A percentile compares a stretch with the other conserved stretches of the same genome.
Evolutionary conservation across 64 coral and sea anemone species (phyloP).

Genomic region (Dendronephthya gigantea): DNA sequence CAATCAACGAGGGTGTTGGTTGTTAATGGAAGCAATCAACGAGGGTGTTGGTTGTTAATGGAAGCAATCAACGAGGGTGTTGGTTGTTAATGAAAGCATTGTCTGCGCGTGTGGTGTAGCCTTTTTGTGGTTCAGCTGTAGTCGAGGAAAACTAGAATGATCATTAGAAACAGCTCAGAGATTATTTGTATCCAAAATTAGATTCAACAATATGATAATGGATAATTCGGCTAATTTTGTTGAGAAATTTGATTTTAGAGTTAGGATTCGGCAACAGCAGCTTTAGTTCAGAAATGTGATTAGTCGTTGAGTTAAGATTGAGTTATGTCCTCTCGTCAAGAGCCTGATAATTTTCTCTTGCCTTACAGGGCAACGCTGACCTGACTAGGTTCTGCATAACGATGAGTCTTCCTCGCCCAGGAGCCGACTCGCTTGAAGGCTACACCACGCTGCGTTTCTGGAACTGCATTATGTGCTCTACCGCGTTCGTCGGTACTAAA

Average conservation of each 20-base stretch:
- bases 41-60: too few species aligned
- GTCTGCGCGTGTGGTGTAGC: not conserved
- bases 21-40: too few species aligned
- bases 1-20: too few species aligned
- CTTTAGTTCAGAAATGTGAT: too few species aligned
- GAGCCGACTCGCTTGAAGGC: not conserved
- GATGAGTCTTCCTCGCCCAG: slow-evolving; percentile 1
- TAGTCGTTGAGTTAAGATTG: too few species aligned
- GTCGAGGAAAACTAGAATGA: not conserved
- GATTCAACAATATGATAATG: too few species aligned
- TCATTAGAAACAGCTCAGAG: not conserved
- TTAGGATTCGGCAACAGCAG: too few species aligned
- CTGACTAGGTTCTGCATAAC: slow-evolving; percentile 6
- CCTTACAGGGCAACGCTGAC: slow-evolving; percentile 15
- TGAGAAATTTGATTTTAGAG: too few species aligned
- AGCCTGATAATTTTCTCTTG: slow-evolving; percentile 13
- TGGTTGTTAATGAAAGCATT: too few species aligned
- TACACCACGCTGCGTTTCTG: slow-evolving; percentile 9
- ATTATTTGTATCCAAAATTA: not conserved
- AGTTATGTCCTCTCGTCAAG: not conserved
- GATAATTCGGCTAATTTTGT: too few species aligned
- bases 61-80: too few species aligned
- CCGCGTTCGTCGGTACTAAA: not conserved
- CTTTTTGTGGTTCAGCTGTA: not conserved
- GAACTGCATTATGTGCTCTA: slow-evolving; percentile 13